Base-by-base conservation (phyloP, 2,888 invertebrate genomes). In the Patella pellucida region DNA sequence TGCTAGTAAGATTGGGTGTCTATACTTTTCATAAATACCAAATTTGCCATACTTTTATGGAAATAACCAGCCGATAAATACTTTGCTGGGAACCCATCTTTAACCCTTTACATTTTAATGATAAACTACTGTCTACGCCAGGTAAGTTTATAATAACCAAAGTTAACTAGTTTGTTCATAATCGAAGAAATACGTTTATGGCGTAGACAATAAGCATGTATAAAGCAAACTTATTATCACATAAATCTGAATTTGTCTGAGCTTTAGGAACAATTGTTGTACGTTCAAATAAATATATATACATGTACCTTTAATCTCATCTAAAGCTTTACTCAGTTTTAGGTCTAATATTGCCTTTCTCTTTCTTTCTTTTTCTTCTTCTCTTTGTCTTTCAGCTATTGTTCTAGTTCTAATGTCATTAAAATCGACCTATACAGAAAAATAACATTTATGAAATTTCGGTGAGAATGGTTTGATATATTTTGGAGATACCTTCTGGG, bases 391-490 rank as follows among this genome's bases (percentile, higher is more conserved):
- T 74, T 91, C 90, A n/a, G 86, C 86, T 56, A 83, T 81, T 71
- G 82, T 85, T 71, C 86, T 81, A n/a, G 90, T 88, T 72, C 87
- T 83, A 50, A 91, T 86, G 75, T 89, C 86, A 80, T 86, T 83
- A 83, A 92, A 92, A 80, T 92, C 89, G 79, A 92, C 86, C 91
- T 91, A 79, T 15, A 79, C 62, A 19, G 62, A 7, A n/a, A 62
- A 9, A 19, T 19, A 62, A 19, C 11, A 19, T 68, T n/a, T 19
- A 70, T 31, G 1, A 71, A 52, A 71, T 15, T 16, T 5, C n/a
- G 51, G 27, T 50, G n/a, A 50, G 3, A 16, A n/a, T 27, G 5
- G 14, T 31, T n/a, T 51, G 62, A 12, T 9, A 62, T 19, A n/a
- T 62, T n/a, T 62, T 5, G 7, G 9, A 62, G 62, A 62, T 12